Conservation (phyloP, 2,888 invertebrate genomes). For the Phorcus lineatus region DNA sequence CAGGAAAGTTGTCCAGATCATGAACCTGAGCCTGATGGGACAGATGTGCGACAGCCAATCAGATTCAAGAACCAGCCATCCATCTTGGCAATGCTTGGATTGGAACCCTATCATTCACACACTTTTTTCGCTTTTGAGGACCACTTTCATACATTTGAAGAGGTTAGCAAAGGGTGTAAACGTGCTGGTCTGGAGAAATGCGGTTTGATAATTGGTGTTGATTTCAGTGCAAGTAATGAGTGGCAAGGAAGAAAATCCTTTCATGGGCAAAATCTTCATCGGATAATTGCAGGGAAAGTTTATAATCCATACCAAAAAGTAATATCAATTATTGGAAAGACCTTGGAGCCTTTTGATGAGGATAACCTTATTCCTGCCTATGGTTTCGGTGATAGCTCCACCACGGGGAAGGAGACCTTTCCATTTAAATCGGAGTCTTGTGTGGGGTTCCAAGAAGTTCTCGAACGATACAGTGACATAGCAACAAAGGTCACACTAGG, state of each 20-base stretch:
- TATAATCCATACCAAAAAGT: slow-evolving; percentile 77
- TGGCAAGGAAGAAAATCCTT: slow-evolving; percentile 78
- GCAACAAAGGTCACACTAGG: slow-evolving; percentile 75
- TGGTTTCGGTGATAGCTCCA: slow-evolving; percentile 73
- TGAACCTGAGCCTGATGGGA: not conserved
- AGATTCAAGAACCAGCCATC: slow-evolving; percentile 46
- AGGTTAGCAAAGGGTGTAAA: slow-evolving; percentile 74
- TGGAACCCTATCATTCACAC: slow-evolving; percentile 37
- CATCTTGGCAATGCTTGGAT: slow-evolving; percentile 60
- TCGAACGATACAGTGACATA: slow-evolving; percentile 75
- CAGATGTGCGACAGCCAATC: slow-evolving; percentile 15
- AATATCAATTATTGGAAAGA: slow-evolving; percentile 71
- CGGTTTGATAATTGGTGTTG: slow-evolving; percentile 78
- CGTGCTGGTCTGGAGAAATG: slow-evolving; percentile 76
- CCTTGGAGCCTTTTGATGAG: slow-evolving; percentile 70
- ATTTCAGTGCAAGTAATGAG: slow-evolving; percentile 79
- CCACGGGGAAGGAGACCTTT: slow-evolving; percentile 69
- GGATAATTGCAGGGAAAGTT: slow-evolving; percentile 67
- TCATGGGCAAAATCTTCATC: slow-evolving; percentile 75
- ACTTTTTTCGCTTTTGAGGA: slow-evolving; percentile 70
- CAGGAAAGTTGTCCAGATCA: slow-evolving; percentile 13
- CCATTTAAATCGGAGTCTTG: slow-evolving; percentile 61
- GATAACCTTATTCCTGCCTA: slow-evolving; percentile 70
- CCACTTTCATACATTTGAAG: slow-evolving; percentile 73
- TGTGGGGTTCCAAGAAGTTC: slow-evolving; percentile 68